Conservation (phyloP, 2,797 vertebrate genomes). For the Capromys pilorides region DNA sequence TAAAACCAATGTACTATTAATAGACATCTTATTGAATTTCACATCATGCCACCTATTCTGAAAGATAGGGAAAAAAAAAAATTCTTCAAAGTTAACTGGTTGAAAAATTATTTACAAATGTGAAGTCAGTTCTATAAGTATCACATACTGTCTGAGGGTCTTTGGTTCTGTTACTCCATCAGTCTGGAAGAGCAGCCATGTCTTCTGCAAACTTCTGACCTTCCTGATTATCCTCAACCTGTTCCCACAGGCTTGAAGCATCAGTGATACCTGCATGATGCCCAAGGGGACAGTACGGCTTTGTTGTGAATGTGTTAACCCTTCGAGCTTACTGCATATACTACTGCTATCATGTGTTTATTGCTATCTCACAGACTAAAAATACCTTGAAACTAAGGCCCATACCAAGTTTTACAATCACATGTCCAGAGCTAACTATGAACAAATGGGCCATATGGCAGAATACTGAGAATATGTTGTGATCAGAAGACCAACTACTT, state of each 20-base stretch:
- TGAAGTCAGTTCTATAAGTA: not conserved
- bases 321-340: not conserved
- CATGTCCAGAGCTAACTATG: not conserved
- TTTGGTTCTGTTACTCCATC: not conserved
- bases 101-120: constrained; percentile 27
- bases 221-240: not conserved
- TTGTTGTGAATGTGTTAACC: not conserved
- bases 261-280: not conserved
- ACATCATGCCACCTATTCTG: not conserved
- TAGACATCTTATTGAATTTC: constrained; percentile 28
- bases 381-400: not conserved
- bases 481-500: not conserved
- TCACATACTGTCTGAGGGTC: not conserved
- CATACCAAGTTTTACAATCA: not conserved
- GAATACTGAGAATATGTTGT: not conserved
- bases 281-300: not conserved
- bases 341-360: not conserved
- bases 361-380: not conserved
- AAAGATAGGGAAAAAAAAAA: not conserved
- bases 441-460: not conserved
- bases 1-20: constrained; percentile 16
- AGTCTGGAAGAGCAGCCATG: not conserved
- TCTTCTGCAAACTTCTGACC: not conserved
- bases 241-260: not conserved
- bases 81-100: not conserved